Percentiles rank a stretch among this genome's conserved stretches.
Conservation (phyloP, 2,113 vertebrate genomes). For the Neotoma lepida region DNA sequence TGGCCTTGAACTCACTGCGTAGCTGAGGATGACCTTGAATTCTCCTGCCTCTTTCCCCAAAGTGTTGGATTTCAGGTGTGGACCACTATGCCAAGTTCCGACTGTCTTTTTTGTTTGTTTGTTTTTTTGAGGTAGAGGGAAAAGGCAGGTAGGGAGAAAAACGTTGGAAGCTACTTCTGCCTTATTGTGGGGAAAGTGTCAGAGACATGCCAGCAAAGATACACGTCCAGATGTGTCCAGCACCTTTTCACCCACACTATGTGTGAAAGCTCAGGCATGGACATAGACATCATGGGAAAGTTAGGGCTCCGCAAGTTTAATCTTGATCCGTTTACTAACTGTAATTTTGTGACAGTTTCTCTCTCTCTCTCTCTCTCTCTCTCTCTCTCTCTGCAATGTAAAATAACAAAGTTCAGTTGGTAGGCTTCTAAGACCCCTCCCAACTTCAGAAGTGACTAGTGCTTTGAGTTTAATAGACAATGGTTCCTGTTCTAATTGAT, state of each 20-base stretch:
- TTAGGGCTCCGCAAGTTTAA: background rate
- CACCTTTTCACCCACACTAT: background rate
- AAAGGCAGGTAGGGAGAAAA: background rate
- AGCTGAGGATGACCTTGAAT: background rate
- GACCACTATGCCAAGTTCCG: too few species aligned
- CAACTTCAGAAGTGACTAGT: slow-evolving; percentile 11
- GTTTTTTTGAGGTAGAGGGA: background rate
- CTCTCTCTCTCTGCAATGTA: background rate
- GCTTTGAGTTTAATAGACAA: slow-evolving; percentile 34
- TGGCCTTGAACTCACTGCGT: background rate
- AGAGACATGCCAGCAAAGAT: background rate
- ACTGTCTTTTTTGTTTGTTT: too few species aligned
- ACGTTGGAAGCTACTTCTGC: background rate
- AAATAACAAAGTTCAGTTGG: background rate
- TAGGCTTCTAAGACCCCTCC: background rate
- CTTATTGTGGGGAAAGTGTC: background rate
- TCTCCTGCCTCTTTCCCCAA: background rate
- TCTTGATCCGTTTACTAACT: background rate
- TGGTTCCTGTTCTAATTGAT: slow-evolving; percentile 3
- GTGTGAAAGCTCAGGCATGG: background rate
- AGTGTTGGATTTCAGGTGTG: background rate
- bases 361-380: background rate
- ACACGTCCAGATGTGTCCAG: background rate
- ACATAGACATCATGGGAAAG: background rate
- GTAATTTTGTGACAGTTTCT: background rate